Evolutionary conservation across 2,888 invertebrate genomes (phyloP).

Genomic region (Rugalucina vietnamica): DNA sequence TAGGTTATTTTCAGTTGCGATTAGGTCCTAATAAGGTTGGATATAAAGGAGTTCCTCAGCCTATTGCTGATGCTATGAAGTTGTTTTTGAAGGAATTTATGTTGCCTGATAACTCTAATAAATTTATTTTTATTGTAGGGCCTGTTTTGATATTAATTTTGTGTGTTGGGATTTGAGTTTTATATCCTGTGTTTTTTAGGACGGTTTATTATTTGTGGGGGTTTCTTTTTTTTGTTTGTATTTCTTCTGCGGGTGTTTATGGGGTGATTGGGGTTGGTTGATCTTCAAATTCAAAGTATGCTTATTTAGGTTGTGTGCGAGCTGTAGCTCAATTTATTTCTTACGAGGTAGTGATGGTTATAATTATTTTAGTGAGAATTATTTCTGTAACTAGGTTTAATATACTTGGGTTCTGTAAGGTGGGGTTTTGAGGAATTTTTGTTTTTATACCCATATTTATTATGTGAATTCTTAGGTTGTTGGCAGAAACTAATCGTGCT

Average conservation of each 20-base stretch:
- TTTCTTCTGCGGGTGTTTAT: conserved; percentile 88
- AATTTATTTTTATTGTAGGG: conserved; percentile 69
- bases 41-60: conserved; percentile 87
- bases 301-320: conserved; percentile 89
- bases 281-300: conserved; percentile 90
- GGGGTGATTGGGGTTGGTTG: conserved; percentile 86
- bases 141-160: conserved; percentile 86
- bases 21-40: conserved; percentile 91
- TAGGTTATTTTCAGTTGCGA: conserved; percentile 90
- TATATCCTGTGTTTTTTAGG: conserved; percentile 87
- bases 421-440: background rate
- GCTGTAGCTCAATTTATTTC: conserved; percentile 90
- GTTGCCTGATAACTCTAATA: conserved; percentile 87
- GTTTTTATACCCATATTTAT: conserved; percentile 66
- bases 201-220: conserved; percentile 87
- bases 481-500: conserved; percentile 83
- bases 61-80: conserved; percentile 90
- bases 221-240: conserved; percentile 88
- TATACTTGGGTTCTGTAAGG: conserved; percentile 29
- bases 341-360: conserved; percentile 89
- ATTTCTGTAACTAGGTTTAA: conserved; percentile 84
- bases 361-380: conserved; percentile 88
- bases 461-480: conserved; percentile 76
- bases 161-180: conserved; percentile 86
- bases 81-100: conserved; percentile 87